Base-by-base conservation (phyloP, 2,113 vertebrate species). In the Pomatorhinus ruficollis region DNA sequence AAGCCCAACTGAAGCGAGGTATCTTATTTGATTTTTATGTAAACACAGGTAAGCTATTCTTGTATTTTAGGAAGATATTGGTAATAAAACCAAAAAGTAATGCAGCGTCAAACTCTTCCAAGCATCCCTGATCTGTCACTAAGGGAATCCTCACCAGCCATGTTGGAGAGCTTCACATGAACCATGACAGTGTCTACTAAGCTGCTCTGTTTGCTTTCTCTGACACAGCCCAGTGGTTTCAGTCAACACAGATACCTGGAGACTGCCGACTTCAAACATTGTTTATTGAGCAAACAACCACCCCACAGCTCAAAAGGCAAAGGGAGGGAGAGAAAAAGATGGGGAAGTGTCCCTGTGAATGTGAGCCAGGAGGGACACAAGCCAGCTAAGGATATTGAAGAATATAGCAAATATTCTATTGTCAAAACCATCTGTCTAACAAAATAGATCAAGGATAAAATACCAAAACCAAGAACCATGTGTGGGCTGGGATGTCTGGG, bases 241-340 rank as follows among this genome's bases (percentile, higher is more conserved):
- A 49, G 95, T 95, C 97, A 97, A 91, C 95, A 96, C 30, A 82
- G 72, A 64, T 90, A 97, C 89, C 95, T 97, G 92, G 86, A 96
- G 90, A 90, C 27, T 0, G 57, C 72, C 1, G 83, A 72, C 95
- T 95, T 94, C 90, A 90, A 93, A 92, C 83, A 50, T 0, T 95
- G 90, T 89, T 97, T 95, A 92, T 71, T 89, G 53, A 93, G 83
- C 93, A 96, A 97, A 96, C 72, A 94, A 45, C 69, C 72, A 89
- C 69, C 80, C 71, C 7, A 27, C 47, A 75, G 72, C 76, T 95
- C 93, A 60, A 57, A 90, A 87, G 77, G 85, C 74, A 92, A 84
- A 75, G 72, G 84, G 92, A 81, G 60, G 47, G 61, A 61, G 64
- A 56, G 54, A 27, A 72, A 80, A 71, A 75, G 44, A 49, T 50